Evolutionary conservation across 2,888 invertebrate genomes (phyloP), one percentile per base, ranked within the genome.

Genomic region (Entomobrya multifasciata): DNA sequence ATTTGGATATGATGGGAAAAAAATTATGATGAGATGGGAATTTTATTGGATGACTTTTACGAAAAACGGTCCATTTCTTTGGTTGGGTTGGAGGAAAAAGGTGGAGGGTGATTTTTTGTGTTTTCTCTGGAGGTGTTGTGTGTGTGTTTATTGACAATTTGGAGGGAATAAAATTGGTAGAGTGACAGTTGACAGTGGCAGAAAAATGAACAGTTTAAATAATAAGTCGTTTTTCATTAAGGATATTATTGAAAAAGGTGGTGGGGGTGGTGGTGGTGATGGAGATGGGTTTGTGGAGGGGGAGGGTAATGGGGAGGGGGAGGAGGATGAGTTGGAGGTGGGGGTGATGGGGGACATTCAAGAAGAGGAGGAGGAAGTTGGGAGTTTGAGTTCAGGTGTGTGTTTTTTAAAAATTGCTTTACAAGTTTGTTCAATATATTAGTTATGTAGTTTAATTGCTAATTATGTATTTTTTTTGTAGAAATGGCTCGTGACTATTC

Each of bases 171-270:
- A 8, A 36, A 6, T 36, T 36, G 8, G 36, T 36, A 4, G 8
- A 8, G 36, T 36, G 36, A 8, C 8, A 8, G 36, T 36, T 4
- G 4, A 4, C 36, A 4, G 8, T 8, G 36, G 4, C 17, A n/a
- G 27, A 22, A 60, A 41, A 0, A 70, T 67, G n/a, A 30, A 82
- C 60, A 49, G 25, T 25, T 70, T 72, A n/a, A 70, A 55, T 52
- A 55, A 87, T 55, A 96, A 96, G 92, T 97, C 97, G 11, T 97
- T 97, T 93, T 93, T 97, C 88, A 97, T 97, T 90, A 95, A 95
- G 92, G 97, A 97, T 92, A 94, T 97, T 65, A 94, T 97, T 78
- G 96, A 97, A 15, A 97, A 97, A 92, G 95, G 96, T 88, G 60
- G 49, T 13, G 27, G 44, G 17, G 13, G 72, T 44, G 60, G 44